These are phyloP conservation scores for Mohoua ochrocephala DNA, from an alignment of 2,113 vertebrate species.

Conservation along the genomic window DNA sequence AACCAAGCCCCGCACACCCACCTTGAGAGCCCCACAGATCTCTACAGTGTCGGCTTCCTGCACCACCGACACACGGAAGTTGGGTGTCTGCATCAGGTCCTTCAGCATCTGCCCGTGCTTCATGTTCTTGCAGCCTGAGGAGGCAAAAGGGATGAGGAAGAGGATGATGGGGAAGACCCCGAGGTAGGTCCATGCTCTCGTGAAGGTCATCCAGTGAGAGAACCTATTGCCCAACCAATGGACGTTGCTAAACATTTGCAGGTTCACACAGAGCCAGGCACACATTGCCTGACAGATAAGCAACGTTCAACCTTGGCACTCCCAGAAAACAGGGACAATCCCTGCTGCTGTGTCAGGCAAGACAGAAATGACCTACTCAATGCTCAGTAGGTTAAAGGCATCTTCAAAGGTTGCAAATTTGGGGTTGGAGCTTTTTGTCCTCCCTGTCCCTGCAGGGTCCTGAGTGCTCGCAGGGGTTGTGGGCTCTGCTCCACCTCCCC, in stretches of 20 bases:
- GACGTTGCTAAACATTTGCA: neutral
- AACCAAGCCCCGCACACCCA: constrained; percentile 12
- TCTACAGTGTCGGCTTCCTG: constrained; percentile 92
- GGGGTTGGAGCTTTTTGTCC: neutral
- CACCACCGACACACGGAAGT: constrained; percentile 92
- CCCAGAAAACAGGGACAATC: neutral
- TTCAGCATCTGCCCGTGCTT: constrained; percentile 82
- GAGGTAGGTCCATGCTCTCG: neutral
- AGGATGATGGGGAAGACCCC: neutral
- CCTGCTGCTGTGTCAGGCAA: neutral
- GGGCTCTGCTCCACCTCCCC: neutral
- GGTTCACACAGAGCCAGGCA: neutral
- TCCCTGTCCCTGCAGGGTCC: neutral
- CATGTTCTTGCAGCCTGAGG: constrained; percentile 83
- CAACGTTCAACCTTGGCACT: neutral
- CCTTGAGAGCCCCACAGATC: constrained; percentile 97
- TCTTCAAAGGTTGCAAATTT: neutral
- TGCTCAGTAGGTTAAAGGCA: neutral
- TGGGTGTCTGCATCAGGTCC: constrained; percentile 90
- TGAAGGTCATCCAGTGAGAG: neutral
- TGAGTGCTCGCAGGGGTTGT: fast-evolving
- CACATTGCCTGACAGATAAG: neutral
- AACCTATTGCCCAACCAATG: neutral
- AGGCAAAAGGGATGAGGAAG: neutral
- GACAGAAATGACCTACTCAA: neutral